phyloP scores from a whole-genome alignment of 64 coral and sea anemone genomes.

The Orbicella faveolata region DNA sequence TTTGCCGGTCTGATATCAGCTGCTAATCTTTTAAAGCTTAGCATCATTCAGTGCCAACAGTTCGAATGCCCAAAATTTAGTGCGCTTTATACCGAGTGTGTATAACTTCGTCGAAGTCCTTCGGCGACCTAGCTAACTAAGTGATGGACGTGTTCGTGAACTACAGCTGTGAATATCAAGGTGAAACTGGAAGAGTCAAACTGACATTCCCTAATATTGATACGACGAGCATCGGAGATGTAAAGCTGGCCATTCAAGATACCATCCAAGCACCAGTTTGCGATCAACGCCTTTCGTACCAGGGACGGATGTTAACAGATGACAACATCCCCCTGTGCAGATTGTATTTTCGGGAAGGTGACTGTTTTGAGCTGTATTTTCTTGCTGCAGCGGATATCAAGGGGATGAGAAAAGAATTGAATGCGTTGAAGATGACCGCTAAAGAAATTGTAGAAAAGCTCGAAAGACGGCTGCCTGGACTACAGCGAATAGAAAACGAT shows the following conservation, averaged over 20 bases:
- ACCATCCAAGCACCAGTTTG: constrained; percentile 40
- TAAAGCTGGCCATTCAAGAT: constrained; percentile 47
- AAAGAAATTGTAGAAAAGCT: constrained; percentile 5
- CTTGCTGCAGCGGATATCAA: constrained; percentile 39
- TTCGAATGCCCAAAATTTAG: too few species aligned
- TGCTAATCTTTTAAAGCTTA: too few species aligned
- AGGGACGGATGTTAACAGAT: constrained; percentile 22
- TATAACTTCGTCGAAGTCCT: too few species aligned
- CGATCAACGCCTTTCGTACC: constrained; percentile 53
- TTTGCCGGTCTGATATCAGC: too few species aligned
- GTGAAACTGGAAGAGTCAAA: neutral
- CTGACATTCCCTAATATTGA: constrained; percentile 4
- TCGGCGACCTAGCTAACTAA: neutral
- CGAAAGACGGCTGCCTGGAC: neutral
- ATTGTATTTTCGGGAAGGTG: constrained; percentile 64
- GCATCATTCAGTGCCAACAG: too few species aligned
- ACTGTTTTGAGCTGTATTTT: constrained; percentile 47
- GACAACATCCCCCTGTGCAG: constrained; percentile 40
- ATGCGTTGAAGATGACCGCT: constrained; percentile 20
- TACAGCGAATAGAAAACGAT: neutral
- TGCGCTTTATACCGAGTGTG: too few species aligned
- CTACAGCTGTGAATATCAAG: neutral
- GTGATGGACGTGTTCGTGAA: constrained; percentile 16
- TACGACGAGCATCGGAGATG: constrained; percentile 22
- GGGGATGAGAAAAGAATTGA: constrained; percentile 11